phyloP scores from a whole-genome alignment of 2,113 vertebrate genomes.

The Nyctereutes procyonoides region DNA sequence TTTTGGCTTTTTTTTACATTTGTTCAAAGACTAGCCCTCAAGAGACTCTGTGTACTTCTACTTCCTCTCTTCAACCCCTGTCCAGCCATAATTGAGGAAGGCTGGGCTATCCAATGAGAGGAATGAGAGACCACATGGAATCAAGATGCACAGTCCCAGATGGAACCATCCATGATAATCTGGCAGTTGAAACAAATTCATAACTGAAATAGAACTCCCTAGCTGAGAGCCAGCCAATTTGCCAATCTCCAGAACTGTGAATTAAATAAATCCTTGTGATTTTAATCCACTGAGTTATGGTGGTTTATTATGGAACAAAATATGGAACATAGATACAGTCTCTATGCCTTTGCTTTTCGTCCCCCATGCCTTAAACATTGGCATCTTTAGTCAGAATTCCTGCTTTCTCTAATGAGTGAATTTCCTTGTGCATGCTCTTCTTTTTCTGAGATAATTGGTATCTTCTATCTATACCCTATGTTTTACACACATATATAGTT shows the following conservation, averaged over 20 bases:
- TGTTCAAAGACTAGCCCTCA: background rate
- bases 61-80: background rate
- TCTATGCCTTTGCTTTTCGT: background rate
- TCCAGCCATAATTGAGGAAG: background rate
- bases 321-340: background rate
- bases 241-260: background rate
- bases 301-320: background rate
- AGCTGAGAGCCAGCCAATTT: background rate
- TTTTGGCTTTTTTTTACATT: background rate
- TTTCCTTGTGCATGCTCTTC: background rate
- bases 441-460: background rate
- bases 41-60: background rate
- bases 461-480: background rate
- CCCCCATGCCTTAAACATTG: background rate
- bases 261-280: background rate
- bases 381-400: background rate
- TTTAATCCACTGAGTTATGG: background rate
- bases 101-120: background rate
- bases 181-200: background rate
- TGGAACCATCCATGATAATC: background rate
- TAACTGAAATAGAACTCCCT: background rate
- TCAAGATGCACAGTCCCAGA: background rate
- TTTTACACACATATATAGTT: background rate
- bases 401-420: background rate
- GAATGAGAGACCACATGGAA: background rate